Evolutionary conservation across 37 sponge, comb jelly and placozoan species (phyloP).

Genomic region (Crambe crambe): DNA sequence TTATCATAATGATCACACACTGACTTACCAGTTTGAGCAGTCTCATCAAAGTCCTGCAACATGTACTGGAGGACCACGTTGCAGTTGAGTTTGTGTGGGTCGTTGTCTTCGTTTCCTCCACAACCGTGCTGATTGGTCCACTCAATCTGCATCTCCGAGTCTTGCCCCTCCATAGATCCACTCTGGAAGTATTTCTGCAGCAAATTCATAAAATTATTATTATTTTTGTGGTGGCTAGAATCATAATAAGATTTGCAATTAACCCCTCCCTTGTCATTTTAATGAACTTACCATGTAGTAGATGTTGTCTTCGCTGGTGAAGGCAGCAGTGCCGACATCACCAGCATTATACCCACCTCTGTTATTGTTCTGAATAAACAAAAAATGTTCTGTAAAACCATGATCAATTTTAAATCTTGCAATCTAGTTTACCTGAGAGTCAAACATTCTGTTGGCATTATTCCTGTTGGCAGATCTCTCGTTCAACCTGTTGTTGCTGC

Average conservation of each 20-base stretch:
- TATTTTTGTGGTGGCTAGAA: neutral
- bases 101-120: constrained; percentile 90
- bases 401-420: neutral
- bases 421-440: constrained; percentile 86
- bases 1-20: too few relatives aligned
- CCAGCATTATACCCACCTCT: constrained; percentile 98
- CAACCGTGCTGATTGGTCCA: constrained; percentile 99
- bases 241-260: neutral
- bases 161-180: constrained; percentile 21
- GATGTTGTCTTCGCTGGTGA: constrained; percentile 58
- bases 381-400: neutral
- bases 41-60: constrained; percentile 63
- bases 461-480: constrained; percentile 92
- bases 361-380: constrained; percentile 90
- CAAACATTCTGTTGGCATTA: constrained; percentile 96
- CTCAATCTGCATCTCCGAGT: constrained; percentile 65
- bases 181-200: constrained; percentile 92
- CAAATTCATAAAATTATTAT: neutral
- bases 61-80: constrained; percentile 97
- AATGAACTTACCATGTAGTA: constrained; percentile 81
- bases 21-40: constrained; percentile 27
- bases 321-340: constrained; percentile 54
- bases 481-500: constrained; percentile 97
- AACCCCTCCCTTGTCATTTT: neutral
- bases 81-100: constrained; percentile 98